Evolutionary conservation across 2,888 invertebrate species (phyloP).

Genomic region (Thalpophila matura): DNA sequence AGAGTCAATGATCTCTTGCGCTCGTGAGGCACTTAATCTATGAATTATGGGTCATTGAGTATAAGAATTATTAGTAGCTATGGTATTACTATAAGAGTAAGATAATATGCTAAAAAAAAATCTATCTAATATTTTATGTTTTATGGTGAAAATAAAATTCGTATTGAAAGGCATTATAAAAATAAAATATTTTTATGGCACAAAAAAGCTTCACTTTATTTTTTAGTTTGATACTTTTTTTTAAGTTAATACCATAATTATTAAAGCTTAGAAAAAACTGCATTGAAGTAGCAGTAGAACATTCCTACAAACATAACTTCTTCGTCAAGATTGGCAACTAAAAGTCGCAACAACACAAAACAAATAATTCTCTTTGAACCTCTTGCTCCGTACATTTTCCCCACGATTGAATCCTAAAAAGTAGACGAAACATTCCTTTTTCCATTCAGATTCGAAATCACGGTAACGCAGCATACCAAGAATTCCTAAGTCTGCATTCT

Average conservation of each 20-base stretch:
- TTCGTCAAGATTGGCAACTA: conserved; percentile 12
- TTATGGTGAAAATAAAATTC: too few species aligned
- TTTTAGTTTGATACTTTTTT: too few species aligned
- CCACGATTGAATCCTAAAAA: conserved; percentile 45
- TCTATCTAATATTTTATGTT: too few species aligned
- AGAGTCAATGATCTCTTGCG: not conserved
- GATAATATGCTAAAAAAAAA: too few species aligned
- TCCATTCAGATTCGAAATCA: conserved; percentile 49
- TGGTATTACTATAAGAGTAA: too few species aligned
- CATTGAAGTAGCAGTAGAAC: not conserved
- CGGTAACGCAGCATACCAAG: conserved; percentile 38
- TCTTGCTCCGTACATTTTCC: conserved; percentile 39
- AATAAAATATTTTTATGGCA: not conserved
- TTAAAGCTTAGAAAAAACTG: not conserved
- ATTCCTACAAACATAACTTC: not conserved
- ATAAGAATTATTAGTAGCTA: too few species aligned
- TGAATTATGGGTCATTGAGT: too few species aligned
- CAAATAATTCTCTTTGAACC: conserved; percentile 35
- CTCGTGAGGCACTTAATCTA: too few species aligned
- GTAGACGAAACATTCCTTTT: conserved; percentile 47
- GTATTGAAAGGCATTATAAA: too few species aligned
- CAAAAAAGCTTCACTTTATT: not conserved
- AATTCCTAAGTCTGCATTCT: conserved; percentile 46
- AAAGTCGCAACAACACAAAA: conserved; percentile 25
- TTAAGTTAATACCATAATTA: not conserved